These are phyloP conservation scores for Phytoseiulus persimilis DNA, from an alignment of 2,888 invertebrate genomes.

Conservation along the genomic window DNA sequence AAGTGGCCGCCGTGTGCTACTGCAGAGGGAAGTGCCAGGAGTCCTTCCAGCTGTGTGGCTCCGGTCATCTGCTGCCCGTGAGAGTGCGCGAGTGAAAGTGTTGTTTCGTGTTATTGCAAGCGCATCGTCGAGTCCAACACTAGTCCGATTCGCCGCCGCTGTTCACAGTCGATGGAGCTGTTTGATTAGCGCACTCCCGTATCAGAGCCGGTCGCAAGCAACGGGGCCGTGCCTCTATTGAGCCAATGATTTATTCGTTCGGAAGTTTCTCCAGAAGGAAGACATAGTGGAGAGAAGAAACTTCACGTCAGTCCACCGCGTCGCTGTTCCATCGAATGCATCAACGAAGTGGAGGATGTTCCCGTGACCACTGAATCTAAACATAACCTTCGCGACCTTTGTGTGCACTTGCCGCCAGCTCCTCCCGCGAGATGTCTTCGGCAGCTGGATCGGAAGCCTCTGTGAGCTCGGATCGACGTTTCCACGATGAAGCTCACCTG, in stretches of 20 bases:
- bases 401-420: neutral
- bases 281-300: neutral
- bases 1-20: neutral
- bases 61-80: neutral
- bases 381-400: no score
- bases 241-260: neutral
- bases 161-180: no score
- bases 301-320: neutral
- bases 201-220: neutral
- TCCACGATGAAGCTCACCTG: constrained; percentile 55
- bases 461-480: neutral
- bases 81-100: neutral
- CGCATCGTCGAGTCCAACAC: neutral
- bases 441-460: neutral
- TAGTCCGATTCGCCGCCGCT: no score
- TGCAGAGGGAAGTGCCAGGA: neutral
- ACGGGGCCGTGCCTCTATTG: no score
- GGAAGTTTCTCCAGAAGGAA: neutral
- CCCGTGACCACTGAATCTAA: no score
- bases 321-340: neutral
- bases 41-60: neutral
- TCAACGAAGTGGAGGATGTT: neutral
- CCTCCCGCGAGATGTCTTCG: neutral
- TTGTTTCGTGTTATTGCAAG: neutral
- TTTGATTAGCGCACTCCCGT: neutral